Evolutionary conservation across 2,888 invertebrate genomes (phyloP).

Genomic region (Torymus tubicola): DNA sequence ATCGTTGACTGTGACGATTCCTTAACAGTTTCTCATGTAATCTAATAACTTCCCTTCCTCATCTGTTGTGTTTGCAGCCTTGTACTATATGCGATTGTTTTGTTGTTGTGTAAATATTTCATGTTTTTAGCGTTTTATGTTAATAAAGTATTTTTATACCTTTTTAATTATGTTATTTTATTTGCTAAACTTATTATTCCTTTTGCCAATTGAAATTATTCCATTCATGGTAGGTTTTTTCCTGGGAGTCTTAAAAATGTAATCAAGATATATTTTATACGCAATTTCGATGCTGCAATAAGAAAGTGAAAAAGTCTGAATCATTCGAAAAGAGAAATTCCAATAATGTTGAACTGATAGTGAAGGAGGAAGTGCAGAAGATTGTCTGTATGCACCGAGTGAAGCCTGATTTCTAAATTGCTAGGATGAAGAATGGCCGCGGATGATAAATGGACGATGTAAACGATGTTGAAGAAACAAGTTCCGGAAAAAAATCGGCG

Average conservation of each 20-base stretch:
- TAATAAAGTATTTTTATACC: conserved; percentile 52
- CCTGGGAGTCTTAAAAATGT: too few relatives aligned
- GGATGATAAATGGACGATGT: conserved; percentile 26
- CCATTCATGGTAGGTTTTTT: too few relatives aligned
- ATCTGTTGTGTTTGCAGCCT: conserved; percentile 56
- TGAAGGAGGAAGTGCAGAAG: conserved; percentile 26
- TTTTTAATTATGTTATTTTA: conserved; percentile 15
- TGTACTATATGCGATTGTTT: conserved; percentile 55
- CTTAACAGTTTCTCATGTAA: too few relatives aligned
- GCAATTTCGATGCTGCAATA: conserved; percentile 9
- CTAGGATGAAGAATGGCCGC: conserved; percentile 13
- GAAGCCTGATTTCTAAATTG: conserved; percentile 37
- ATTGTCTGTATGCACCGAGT: background rate
- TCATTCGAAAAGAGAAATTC: conserved; percentile 23
- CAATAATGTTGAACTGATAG: background rate
- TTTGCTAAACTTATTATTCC: too few relatives aligned
- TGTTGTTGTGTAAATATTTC: conserved; percentile 61
- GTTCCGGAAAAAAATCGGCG: conserved; percentile 8
- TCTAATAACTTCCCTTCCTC: conserved; percentile 25
- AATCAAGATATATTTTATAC: background rate
- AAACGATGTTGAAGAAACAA: conserved; percentile 27
- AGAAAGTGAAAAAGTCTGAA: conserved; percentile 15
- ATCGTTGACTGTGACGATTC: too few relatives aligned
- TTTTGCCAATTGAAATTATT: too few relatives aligned
- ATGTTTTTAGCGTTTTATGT: conserved; percentile 46